Percentiles rank a stretch among this genome's conserved stretches.
Evolutionary conservation across 2,113 vertebrate genomes (phyloP).

Genomic region (Paradoxurus hermaphroditus): DNA sequence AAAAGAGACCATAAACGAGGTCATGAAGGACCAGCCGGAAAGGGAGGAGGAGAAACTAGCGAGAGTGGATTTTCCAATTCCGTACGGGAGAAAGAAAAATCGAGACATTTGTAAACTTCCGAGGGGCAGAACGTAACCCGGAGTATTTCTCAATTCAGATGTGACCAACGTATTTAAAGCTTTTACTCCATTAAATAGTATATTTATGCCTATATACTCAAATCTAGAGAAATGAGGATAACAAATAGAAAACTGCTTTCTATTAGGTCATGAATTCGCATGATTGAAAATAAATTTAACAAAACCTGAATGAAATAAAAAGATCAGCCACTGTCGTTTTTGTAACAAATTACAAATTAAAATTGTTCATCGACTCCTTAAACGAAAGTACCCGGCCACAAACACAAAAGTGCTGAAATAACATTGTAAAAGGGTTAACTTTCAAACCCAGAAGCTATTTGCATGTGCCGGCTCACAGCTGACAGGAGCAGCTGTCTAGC

Average conservation of each 20-base stretch:
- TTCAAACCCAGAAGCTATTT: conserved; percentile 77
- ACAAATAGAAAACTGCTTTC: not conserved
- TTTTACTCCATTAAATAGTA: not conserved
- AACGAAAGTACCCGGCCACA: not conserved
- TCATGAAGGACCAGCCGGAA: not conserved
- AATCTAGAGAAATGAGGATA: not conserved
- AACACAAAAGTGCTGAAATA: conserved; percentile 24
- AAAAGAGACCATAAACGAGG: not conserved
- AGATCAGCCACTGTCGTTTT: not conserved
- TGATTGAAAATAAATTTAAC: not conserved
- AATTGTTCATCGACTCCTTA: conserved; percentile 18
- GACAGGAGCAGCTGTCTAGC: conserved; percentile 86
- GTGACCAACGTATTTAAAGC: not conserved
- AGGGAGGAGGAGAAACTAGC: not conserved
- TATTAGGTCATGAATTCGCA: not conserved
- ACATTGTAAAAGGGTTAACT: conserved; percentile 79
- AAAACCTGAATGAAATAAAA: not conserved
- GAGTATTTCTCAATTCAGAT: not conserved
- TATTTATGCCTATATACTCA: not conserved
- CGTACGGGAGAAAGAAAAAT: not conserved
- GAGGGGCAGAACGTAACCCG: not conserved
- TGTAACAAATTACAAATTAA: conserved; percentile 5
- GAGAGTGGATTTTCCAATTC: not conserved
- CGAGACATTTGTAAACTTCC: not conserved
- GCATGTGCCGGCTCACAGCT: conserved; percentile 83